Percentiles rank a stretch among this genome's conserved stretches.
phyloP scores from a whole-genome alignment of 2,888 invertebrate genomes.

The Crocallis elinguaria region DNA sequence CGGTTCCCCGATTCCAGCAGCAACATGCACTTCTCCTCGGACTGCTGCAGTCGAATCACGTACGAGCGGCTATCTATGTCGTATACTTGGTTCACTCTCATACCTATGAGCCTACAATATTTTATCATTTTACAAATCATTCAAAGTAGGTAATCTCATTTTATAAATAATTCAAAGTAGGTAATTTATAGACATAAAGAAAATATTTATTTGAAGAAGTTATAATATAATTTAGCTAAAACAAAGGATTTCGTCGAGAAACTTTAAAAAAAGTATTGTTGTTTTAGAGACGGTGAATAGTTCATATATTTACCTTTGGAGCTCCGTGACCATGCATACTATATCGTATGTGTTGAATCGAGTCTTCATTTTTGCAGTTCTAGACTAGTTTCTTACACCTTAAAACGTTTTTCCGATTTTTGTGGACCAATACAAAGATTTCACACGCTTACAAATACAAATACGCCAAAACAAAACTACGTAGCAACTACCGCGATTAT shows the following conservation, averaged over 20 bases:
- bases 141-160: background rate
- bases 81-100: conserved; percentile 98
- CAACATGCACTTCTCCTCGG: conserved; percentile 94
- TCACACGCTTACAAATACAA: background rate
- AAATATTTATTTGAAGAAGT: no score
- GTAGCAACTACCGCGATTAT: no score
- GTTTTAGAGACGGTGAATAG: conserved; percentile 34
- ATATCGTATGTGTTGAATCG: conserved; percentile 97
- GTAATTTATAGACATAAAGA: background rate
- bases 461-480: no score
- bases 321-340: conserved; percentile 93
- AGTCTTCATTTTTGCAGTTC: conserved; percentile 90
- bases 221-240: background rate
- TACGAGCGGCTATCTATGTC: conserved; percentile 99
- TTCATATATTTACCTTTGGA: conserved; percentile 87
- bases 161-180: background rate
- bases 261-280: background rate
- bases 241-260: background rate
- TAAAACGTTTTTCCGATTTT: background rate
- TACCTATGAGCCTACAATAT: conserved; percentile 89
- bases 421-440: background rate
- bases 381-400: conserved; percentile 11
- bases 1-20: conserved; percentile 97
- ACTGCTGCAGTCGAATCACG: conserved; percentile 93
- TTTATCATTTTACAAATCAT: background rate